Evolutionary conservation across 1,140 invertebrate genomes (phyloP).

Genomic region (Asbolus verrucosus): DNA sequence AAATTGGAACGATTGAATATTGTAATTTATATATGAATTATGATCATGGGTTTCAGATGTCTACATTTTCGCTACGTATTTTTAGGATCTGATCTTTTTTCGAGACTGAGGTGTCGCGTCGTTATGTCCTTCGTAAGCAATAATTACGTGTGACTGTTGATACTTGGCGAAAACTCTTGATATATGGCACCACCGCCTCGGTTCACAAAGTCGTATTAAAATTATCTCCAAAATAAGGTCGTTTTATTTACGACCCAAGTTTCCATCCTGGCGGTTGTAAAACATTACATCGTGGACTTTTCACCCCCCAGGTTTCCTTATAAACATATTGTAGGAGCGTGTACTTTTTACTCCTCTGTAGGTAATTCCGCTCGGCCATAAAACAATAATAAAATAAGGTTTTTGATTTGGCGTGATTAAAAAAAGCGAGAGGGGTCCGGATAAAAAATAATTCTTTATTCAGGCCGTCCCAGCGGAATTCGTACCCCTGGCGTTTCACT

Average conservation of each 20-base stretch:
- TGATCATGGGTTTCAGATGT: too few relatives aligned
- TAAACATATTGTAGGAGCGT: slow-evolving; percentile 46
- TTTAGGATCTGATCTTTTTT: too few relatives aligned
- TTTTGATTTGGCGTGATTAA: slow-evolving; percentile 64
- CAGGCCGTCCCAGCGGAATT: slow-evolving; percentile 50
- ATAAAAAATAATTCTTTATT: slow-evolving; percentile 58
- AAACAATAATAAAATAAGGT: slow-evolving; percentile 64
- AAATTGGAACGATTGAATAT: too few relatives aligned
- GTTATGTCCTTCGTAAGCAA: neutral
- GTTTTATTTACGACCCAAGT: slow-evolving; percentile 52
- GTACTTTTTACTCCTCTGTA: slow-evolving; percentile 46
- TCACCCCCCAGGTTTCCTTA: slow-evolving; percentile 43
- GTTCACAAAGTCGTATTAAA: slow-evolving; percentile 43
- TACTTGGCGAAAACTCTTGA: slow-evolving; percentile 33
- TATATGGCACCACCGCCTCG: slow-evolving; percentile 23
- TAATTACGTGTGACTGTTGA: slow-evolving; percentile 5
- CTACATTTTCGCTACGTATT: too few relatives aligned
- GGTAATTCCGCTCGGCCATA: slow-evolving; percentile 52
- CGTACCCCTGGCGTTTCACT: slow-evolving; percentile 55
- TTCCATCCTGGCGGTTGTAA: slow-evolving; percentile 48
- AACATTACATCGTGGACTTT: slow-evolving; percentile 48
- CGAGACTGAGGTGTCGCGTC: neutral
- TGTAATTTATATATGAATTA: too few relatives aligned
- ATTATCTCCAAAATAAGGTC: slow-evolving; percentile 49
- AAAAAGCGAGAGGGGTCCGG: slow-evolving; percentile 53